A percentile compares a stretch with the other conserved stretches of the same genome.
phyloP scores from a whole-genome alignment of 1,140 invertebrate species.

The Platorchestia sp. region DNA sequence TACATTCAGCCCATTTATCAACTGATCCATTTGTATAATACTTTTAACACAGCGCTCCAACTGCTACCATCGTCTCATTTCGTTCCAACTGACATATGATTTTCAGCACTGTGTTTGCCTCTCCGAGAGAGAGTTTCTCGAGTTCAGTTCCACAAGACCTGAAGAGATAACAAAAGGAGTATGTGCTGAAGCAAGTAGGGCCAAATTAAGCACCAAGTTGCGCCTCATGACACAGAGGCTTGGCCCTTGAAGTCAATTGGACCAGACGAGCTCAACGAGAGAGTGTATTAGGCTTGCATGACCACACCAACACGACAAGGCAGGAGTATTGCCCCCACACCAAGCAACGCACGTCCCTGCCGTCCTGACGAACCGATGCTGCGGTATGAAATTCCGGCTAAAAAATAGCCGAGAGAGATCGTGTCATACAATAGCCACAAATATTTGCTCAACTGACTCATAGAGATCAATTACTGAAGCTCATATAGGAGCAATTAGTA shows the following conservation, averaged over 20 bases:
- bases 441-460: not conserved
- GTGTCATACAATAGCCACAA: not conserved
- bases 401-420: not conserved
- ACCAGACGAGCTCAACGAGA: slow-evolving; percentile 23
- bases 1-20: not conserved
- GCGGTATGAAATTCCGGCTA: too few species aligned
- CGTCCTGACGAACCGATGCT: too few species aligned
- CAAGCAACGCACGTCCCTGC: too few species aligned
- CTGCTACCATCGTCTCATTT: not conserved
- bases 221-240: not conserved
- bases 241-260: slow-evolving; percentile 14
- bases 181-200: not conserved
- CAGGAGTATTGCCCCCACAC: too few species aligned
- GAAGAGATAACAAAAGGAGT: not conserved
- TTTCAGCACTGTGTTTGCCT: not conserved
- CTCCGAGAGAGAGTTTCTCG: not conserved
- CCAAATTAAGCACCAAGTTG: not conserved
- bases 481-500: not conserved
- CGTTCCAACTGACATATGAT: not conserved
- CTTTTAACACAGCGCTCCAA: not conserved
- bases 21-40: not conserved
- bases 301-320: not conserved
- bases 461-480: not conserved
- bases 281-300: not conserved
- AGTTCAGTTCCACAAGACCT: not conserved